Evolutionary conservation across 2,888 invertebrate species (phyloP).

Genomic region (Steinernema hermaphroditum): DNA sequence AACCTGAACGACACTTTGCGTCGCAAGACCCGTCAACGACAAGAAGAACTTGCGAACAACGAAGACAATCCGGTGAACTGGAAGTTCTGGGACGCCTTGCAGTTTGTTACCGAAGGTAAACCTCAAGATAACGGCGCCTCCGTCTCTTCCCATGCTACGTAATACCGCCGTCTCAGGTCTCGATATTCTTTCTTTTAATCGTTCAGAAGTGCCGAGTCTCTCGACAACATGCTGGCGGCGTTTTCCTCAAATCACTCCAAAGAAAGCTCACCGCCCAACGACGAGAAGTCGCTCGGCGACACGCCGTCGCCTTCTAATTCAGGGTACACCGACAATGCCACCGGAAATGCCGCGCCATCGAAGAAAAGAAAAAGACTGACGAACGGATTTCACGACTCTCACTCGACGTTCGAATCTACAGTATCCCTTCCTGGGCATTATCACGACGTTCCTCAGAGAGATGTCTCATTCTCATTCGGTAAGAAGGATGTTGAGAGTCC

Average conservation of each 20-base stretch:
- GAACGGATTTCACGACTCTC: background rate
- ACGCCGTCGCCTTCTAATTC: constrained; percentile 13
- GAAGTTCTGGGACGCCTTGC: constrained; percentile 25
- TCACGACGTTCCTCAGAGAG: background rate
- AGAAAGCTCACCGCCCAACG: background rate
- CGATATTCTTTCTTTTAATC: background rate
- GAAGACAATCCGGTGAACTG: constrained; percentile 14
- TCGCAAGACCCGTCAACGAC: constrained; percentile 19
- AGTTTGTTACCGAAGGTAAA: constrained; percentile 22
- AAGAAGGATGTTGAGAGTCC: background rate
- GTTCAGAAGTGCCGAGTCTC: background rate
- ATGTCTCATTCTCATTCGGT: constrained; percentile 24
- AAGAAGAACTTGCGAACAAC: constrained; percentile 24
- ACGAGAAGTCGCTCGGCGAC: constrained; percentile 4
- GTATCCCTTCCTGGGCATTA: background rate
- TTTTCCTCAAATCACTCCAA: background rate
- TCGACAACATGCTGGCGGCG: background rate
- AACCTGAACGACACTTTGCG: constrained; percentile 28
- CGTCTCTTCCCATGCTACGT: background rate
- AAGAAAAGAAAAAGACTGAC: background rate
- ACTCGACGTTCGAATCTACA: background rate
- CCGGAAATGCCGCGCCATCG: background rate
- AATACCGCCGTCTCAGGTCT: background rate
- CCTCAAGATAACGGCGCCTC: constrained; percentile 6
- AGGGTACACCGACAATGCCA: background rate